Evolutionary conservation across 1,140 invertebrate species (phyloP), one percentile per base, ranked within the genome.

Genomic region (Paraescarpia echinospica): DNA sequence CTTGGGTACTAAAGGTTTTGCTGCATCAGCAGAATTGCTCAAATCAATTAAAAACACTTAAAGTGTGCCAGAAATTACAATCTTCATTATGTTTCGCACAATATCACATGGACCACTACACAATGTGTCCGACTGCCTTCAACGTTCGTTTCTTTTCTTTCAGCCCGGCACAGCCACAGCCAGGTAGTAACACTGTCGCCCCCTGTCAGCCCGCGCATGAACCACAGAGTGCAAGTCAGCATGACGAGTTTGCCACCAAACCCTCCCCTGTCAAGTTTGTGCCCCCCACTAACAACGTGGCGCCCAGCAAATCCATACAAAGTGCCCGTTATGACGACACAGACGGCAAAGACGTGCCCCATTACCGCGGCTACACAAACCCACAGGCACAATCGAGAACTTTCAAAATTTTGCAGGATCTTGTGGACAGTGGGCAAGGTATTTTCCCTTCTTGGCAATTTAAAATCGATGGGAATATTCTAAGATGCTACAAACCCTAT

Each of bases 321-420:
- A 92, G 91, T 92, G 91, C 41, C 33, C 91, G 91, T n/a, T 92
- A 92, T 1, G 34, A 92, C 92, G 93, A 93, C 91, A 27, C 91
- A 35, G 90, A 93, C 89, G 89, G 90, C 48, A 27, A 59, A 35
- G 34, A 89, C n/a, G 33, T 35, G 31, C 92, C 27, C 34, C 77
- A 59, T 51, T 59, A 35, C 33, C 89, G 92, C 97, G 95, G 94
- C 97, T 97, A 92, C 97, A 93, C 92, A 93, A 93, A 94, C 93
- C 92, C 91, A 91, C 88, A 93, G 92, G 91, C 93, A 91, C 95
- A 96, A 92, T 95, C 95, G 33, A 94, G 95, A 92, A 95, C 96
- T 92, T 96, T 96, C 94, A 96, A 95, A 93, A 94, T 95, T 77
- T 94, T 96, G 14, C 94, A 96, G 93, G 95, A 94, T 92, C 93